Evolutionary conservation across 2,888 invertebrate species (phyloP), one percentile per base, ranked within the genome.

Genomic region (Trachelus iudaicus): DNA sequence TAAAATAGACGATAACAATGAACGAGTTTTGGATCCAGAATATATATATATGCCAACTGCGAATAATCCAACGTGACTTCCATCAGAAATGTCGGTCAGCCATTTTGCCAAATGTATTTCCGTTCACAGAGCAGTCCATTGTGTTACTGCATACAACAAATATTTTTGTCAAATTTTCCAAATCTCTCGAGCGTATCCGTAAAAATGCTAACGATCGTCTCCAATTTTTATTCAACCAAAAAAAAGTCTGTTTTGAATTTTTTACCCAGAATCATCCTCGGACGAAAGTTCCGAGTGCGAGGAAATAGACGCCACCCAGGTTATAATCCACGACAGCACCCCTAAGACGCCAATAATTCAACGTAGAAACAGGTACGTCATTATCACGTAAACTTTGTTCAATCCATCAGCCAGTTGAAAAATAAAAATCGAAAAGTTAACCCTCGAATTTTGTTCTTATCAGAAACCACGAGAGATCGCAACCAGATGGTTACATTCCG

Each of bases 261-360:
- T 9, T 76, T 77, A 75, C 81, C 76, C 79, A 83, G 81, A 91
- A 79, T 81, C 80, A 82, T 56, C 56, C 23, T 76, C 73, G 4
- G 93, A 92, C 30, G 93, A 93, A 79, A 92, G 92, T 69, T 89
- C 89, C 9, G 93, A 94, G 83, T 94, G 94, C 86, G 95, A 95
- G 89, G 96, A 96, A 92, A 95, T 97, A 86, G 95, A 96, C 89
- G 95, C 96, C 12, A 94, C 94, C 75, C 95, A 96, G 93, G 96
- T 96, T 84, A 94, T 95, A 87, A 95, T 96, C 85, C 96, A 96
- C 88, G 96, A 96, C 89, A 95, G 95, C 89, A 95, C 95, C 1
- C 94, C 96, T 56, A 94, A 96, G 90, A 93, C 94, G 87, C 94
- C 95, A 71, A 93, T 95, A 86, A 95, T 95, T 88, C 94, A 95